Conservation (phyloP, 2,113 vertebrate genomes). For the Plecotus auritus region DNA sequence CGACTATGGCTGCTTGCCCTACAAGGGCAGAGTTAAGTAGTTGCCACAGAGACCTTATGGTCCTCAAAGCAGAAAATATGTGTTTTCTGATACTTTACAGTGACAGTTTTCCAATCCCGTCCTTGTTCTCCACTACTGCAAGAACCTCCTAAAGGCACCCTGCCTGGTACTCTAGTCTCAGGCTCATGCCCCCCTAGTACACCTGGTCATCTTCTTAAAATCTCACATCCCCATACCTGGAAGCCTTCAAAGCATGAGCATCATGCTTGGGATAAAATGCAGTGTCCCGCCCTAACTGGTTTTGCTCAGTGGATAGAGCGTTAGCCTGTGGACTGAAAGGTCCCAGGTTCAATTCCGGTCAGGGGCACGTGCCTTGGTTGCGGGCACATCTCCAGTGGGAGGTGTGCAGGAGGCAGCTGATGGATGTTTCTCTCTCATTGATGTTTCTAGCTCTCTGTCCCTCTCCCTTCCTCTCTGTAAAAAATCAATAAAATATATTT, state of each 20-base stretch:
- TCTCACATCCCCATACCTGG: neutral
- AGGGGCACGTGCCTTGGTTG: too few relatives aligned
- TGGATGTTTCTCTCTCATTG: too few relatives aligned
- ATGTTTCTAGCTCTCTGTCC: too few relatives aligned
- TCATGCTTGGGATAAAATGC: neutral
- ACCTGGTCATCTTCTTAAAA: neutral
- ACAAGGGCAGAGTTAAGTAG: neutral
- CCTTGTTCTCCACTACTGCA: neutral
- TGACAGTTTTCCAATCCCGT: neutral
- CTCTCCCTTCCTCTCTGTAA: too few relatives aligned
- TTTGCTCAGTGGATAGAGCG: too few relatives aligned
- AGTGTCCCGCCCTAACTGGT: neutral
- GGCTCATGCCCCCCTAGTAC: neutral
- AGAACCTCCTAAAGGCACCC: neutral
- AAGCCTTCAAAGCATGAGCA: neutral
- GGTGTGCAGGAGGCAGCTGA: too few relatives aligned
- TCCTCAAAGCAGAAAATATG: neutral
- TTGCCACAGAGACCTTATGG: neutral
- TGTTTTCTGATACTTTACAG: neutral
- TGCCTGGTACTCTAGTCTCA: neutral
- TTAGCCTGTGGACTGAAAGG: too few relatives aligned
- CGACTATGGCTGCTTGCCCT: neutral
- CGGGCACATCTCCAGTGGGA: too few relatives aligned
- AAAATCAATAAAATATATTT: too few relatives aligned
- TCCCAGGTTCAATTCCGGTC: too few relatives aligned